Evolutionary conservation across 2,797 vertebrate species (phyloP), one percentile per base, ranked within the genome.

Genomic region (Acanthiza pusilla): DNA sequence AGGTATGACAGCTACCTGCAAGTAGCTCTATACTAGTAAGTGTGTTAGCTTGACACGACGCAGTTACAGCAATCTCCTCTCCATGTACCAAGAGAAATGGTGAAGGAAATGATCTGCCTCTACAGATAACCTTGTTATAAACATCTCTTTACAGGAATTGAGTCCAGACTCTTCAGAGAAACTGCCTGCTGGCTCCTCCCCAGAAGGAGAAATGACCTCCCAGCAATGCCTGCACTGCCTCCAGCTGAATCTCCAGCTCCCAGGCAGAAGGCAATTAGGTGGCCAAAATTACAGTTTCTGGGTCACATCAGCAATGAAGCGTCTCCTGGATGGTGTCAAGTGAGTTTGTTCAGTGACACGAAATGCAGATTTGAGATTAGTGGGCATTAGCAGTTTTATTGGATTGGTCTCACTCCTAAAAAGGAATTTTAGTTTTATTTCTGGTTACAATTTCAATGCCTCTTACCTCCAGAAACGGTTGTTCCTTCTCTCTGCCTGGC

Each of bases 391-490:
- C 67, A 40, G 15, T 85, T 91, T 70, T 72, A 79, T 10, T 88
- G 51, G n/a, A 19, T 67, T 75, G 50, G 18, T 80, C 43, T 92
- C 45, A 23, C 26, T 62, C 47, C 45, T 45, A 17, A 42, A 51
- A 89, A 90, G 34, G 34, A 83, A 30, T 20, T 82, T 67, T 40
- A 36, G 60, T 74, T 94, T 92, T 88, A 75, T 93, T 91, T 81
- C 74, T 94, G 32, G 40, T 70, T 89, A 80, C 43, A 36, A 30
- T 86, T 91, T 57, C 74, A 84, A 32, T 70, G 21, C 16, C 48
- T 85, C 29, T 78, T 77, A 20, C 21, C 3, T 54, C 29, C 27
- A 55, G 50, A 85, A 76, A 42, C n/a, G 10, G 1, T 61, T 87
- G 75, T 63, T 60, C 48, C n/a, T 75, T 83, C 50, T 70, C 34